Evolutionary conservation across 1,140 invertebrate species (phyloP), one percentile per base, ranked within the genome.

Genomic region (Drosophila punjabiensis): DNA sequence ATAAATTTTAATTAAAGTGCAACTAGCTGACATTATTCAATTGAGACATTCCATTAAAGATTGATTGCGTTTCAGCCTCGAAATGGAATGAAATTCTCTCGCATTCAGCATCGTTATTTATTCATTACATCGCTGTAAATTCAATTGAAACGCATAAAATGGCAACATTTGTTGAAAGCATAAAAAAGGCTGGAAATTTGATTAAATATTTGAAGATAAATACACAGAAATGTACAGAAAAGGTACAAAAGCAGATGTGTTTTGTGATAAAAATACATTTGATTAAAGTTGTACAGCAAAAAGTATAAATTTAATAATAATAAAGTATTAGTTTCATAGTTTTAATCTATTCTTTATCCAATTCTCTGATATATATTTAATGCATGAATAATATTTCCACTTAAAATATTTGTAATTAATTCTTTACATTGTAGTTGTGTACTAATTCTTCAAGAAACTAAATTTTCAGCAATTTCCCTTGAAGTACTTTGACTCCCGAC

Each of bases 131-230:
- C 0, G 39, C 30, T 18, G 60, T 62, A 35, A 67, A 45, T 35
- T 47, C 64, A 67, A 67, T 47, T n/a, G 20, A 47, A 65, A 28
- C n/a, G 33, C 32, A 64, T 39, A 41, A 64, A 33, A 62, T 47
- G 13, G 48, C 32, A 32, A 39, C 37, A 37, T 43, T 59, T 59
- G 53, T 18, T 37, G 48, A 13, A 16, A 20, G 30, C 35, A 33
- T 13, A 65, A 70, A 48, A 47, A 30, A 1, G 18, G 1, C 6
- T n/a, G 28, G 20, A 45, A 47, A 33, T 35, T 24, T n/a, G 10
- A 33, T 45, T 59, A 24, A 59, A 59, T 45, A 66, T 59, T 45
- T n/a, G 37, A 30, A n/a, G 7, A 28, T 16, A 16, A 20, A 14
- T 53, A n/a, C 24, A 2, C 24, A 24, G 24, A 24, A 24, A 24